These are phyloP conservation scores for Sternotherus odoratus DNA, from an alignment of 2,797 vertebrate species.

Conservation along the genomic window DNA sequence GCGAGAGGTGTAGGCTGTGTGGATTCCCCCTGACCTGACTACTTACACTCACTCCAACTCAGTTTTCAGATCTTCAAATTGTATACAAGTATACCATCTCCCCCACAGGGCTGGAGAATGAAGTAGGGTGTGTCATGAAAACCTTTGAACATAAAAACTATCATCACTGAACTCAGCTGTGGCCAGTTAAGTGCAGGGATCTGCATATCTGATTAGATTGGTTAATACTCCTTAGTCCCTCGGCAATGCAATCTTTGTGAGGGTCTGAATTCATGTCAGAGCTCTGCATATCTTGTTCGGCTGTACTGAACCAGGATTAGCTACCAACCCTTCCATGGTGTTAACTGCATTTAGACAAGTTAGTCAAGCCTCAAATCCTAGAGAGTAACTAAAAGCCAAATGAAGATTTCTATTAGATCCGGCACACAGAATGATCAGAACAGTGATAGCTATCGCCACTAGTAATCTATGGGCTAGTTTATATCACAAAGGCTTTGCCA, in stretches of 20 bases:
- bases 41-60: background rate
- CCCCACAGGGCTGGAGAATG: background rate
- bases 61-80: background rate
- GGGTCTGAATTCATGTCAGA: background rate
- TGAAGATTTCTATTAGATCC: background rate
- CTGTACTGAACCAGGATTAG: background rate
- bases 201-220: background rate
- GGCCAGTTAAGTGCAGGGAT: rapidly evolving
- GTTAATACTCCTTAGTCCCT: background rate
- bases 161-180: background rate
- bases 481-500: background rate
- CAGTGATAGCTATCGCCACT: background rate
- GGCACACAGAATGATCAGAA: background rate
- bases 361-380: background rate
- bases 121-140: background rate
- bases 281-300: background rate
- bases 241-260: background rate
- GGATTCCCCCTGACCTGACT: background rate
- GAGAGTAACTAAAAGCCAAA: background rate
- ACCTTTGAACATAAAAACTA: background rate
- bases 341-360: background rate
- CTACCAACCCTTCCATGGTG: background rate
- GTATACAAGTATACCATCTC: background rate
- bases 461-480: background rate
- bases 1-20: conserved; percentile 3